phyloP scores from a whole-genome alignment of 2,113 vertebrate species.

The Eptatretus burgeri region DNA sequence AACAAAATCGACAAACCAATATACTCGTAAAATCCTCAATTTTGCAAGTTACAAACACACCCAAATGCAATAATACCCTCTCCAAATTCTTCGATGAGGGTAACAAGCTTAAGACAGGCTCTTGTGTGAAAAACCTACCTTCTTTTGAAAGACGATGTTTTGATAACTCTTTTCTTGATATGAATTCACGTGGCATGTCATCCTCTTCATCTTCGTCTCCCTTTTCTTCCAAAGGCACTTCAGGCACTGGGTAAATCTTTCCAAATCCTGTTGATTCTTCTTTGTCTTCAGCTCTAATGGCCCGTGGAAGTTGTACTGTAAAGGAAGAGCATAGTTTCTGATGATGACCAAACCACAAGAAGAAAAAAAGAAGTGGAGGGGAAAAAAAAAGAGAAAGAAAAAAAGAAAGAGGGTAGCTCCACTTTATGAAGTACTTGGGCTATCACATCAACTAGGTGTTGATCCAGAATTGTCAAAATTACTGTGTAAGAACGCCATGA shows the following conservation, averaged over 20 bases:
- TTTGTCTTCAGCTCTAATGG: slow-evolving; percentile 12
- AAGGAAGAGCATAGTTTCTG: neutral
- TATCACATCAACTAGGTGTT: neutral
- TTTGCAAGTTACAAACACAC: no score
- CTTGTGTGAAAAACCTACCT: slow-evolving; percentile 21
- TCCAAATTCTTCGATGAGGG: no score
- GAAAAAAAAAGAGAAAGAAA: slow-evolving; percentile 19
- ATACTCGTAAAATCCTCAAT: no score
- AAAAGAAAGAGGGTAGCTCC: slow-evolving; percentile 13
- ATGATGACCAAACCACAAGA: slow-evolving; percentile 18
- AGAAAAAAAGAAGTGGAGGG: slow-evolving; percentile 21
- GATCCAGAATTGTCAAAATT: neutral
- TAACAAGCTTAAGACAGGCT: no score
- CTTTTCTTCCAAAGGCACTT: slow-evolving; percentile 23
- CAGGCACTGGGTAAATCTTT: slow-evolving; percentile 44
- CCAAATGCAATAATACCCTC: no score
- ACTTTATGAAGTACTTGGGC: slow-evolving; percentile 17
- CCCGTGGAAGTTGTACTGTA: slow-evolving; percentile 1
- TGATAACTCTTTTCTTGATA: slow-evolving; percentile 61
- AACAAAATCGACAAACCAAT: no score
- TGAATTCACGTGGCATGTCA: slow-evolving; percentile 43
- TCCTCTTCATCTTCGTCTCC: slow-evolving; percentile 27
- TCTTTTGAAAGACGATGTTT: slow-evolving; percentile 52
- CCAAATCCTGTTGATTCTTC: slow-evolving; percentile 34
- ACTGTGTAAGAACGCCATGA: neutral